Evolutionary conservation across 2,113 vertebrate genomes (phyloP).

Genomic region (Chascanopsetta lugubris): DNA sequence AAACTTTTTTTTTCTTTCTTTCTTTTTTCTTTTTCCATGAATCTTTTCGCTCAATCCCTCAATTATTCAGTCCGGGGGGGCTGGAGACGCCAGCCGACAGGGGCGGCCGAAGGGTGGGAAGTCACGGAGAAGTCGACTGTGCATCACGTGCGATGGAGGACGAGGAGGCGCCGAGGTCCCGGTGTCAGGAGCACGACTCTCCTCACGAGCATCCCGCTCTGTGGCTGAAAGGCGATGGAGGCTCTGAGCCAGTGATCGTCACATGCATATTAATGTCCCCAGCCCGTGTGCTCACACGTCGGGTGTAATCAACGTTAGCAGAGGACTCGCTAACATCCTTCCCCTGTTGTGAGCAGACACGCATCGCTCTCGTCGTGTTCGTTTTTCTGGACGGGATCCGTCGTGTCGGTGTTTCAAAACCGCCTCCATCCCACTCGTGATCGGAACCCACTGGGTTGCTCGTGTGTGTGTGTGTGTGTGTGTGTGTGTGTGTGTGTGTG

Average conservation of each 20-base stretch:
- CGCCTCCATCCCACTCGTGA: slow-evolving; percentile 36
- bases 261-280: slow-evolving; percentile 39
- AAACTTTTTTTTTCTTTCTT: too few relatives aligned
- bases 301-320: slow-evolving; percentile 46
- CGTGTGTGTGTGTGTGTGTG: too few relatives aligned
- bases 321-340: slow-evolving; percentile 31
- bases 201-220: neutral
- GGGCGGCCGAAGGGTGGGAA: slow-evolving; percentile 14
- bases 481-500: too few relatives aligned
- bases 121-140: neutral
- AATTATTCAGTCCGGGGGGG: slow-evolving; percentile 65
- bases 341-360: slow-evolving; percentile 19
- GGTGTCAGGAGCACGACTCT: neutral
- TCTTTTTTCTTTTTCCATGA: slow-evolving; percentile 63
- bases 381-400: slow-evolving; percentile 18
- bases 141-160: slow-evolving; percentile 23
- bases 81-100: slow-evolving; percentile 33
- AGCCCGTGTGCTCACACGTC: slow-evolving; percentile 31
- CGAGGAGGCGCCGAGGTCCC: neutral
- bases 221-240: slow-evolving; percentile 5
- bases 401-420: slow-evolving; percentile 31
- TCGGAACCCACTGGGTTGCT: slow-evolving; percentile 39
- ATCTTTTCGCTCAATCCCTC: slow-evolving; percentile 57
- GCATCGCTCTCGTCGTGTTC: slow-evolving; percentile 3
- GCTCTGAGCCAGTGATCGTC: slow-evolving; percentile 7